Evolutionary conservation across 2,888 invertebrate genomes (phyloP), one percentile per base, ranked within the genome.

Genomic region (Synergus itoensis): DNA sequence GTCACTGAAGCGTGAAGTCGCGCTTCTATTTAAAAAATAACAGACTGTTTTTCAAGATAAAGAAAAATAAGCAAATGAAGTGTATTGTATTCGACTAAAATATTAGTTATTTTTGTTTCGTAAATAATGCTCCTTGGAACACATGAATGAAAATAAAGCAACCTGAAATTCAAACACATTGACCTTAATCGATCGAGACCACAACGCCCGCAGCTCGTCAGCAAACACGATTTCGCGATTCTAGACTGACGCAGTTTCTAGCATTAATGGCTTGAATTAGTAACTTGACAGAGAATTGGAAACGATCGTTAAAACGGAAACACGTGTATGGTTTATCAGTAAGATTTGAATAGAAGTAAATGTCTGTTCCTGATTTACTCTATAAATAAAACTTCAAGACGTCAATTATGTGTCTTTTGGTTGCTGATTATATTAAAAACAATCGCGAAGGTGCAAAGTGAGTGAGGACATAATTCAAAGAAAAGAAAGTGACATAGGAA

Each of bases 331-430:
- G 36, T 48, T 69, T 21, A 45, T 53, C 73, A 14, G 2, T 9
- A 8, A 28, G n/a, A 45, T 73, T 73, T 53, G n/a, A 73, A 45
- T 28, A 73, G 21, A 73, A 73, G 36, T 48, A 73, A 73, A 73
- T n/a, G 36, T 53, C 53, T 53, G 73, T 73, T 73, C n/a, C n/a
- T 21, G 28, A 73, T 45, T 73, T 28, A 36, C 45, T 73, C 18
- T 21, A 18, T 69, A 53, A 48, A 60, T 60, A 60, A 21, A 21
- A 4, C 60, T 0, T 4, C 12, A 21, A 60, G 60, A 60, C 21
- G 1, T 60, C 21, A 60, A 21, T 60, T 21, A 60, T 28, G 28
- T n/a, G 11, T 4, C 4, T 21, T 9, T 11, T 18, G 60, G 60
- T 21, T 11, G 21, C 21, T 60, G 60, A 21, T 60, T 21, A 21